Evolutionary conservation across 2,888 invertebrate genomes (phyloP).

Genomic region (Dasypolia templi): DNA sequence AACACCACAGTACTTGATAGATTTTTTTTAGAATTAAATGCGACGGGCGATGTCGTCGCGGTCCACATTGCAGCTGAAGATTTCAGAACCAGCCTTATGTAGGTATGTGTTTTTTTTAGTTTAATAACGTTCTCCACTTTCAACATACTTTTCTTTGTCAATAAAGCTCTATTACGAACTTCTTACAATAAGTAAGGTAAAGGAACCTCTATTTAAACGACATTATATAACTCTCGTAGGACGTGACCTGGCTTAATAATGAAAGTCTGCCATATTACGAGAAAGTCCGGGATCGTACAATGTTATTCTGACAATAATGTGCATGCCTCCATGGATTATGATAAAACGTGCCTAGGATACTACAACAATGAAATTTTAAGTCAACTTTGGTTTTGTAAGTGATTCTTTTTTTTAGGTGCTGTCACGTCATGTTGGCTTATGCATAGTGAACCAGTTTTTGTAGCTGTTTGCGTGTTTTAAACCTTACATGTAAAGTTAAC

Average conservation of each 20-base stretch:
- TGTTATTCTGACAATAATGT: constrained; percentile 14
- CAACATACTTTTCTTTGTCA: not conserved
- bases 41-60: not conserved
- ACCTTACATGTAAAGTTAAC: not conserved
- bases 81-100: not conserved
- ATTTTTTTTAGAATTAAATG: not conserved
- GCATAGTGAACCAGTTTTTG: not conserved
- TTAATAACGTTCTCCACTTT: not conserved
- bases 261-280: constrained; percentile 35
- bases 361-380: constrained; percentile 3
- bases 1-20: no score
- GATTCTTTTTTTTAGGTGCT: not conserved
- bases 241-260: constrained; percentile 59
- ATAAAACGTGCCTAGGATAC: constrained; percentile 32
- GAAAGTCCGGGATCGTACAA: constrained; percentile 50
- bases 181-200: constrained; percentile 10
- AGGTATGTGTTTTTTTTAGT: not conserved
- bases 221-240: constrained; percentile 20
- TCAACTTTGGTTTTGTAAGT: not conserved
- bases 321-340: constrained; percentile 21
- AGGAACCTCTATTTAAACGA: constrained; percentile 4
- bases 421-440: not conserved
- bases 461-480: not conserved
- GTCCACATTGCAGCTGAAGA: not conserved
- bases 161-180: constrained; percentile 14